Evolutionary conservation across 2,113 vertebrate genomes (phyloP).

Genomic region (Grantiella picta): DNA sequence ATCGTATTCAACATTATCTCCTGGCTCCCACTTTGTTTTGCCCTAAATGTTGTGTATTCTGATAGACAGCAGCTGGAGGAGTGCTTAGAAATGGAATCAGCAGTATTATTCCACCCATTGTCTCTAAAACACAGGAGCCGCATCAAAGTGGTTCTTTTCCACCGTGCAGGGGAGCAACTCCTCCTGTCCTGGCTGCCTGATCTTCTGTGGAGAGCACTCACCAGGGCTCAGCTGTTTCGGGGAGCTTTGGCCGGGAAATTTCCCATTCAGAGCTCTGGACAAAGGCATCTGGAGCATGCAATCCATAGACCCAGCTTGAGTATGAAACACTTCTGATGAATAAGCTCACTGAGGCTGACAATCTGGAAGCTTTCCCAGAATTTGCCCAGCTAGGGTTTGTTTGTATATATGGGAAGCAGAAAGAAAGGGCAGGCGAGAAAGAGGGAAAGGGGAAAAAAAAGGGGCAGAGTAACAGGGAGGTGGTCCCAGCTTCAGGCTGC

Average conservation of each 20-base stretch:
- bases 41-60: not conserved
- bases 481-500: not conserved
- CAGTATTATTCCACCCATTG: not conserved
- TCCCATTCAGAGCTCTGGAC: slow-evolving; percentile 26
- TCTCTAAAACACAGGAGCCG: not conserved
- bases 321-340: slow-evolving; percentile 45
- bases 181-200: not conserved
- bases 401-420: not conserved
- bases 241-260: slow-evolving; percentile 19
- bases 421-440: not conserved
- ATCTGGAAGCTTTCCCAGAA: slow-evolving; percentile 45
- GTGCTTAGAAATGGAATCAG: not conserved
- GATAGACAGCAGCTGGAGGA: not conserved
- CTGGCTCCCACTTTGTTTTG: slow-evolving; percentile 8
- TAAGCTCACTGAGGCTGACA: slow-evolving; percentile 50
- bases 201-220: not conserved
- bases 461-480: not conserved
- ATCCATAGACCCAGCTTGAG: slow-evolving; percentile 17
- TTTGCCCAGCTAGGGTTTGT: slow-evolving; percentile 32
- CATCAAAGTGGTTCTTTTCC: not conserved
- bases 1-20: not conserved
- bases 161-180: not conserved
- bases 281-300: slow-evolving; percentile 32
- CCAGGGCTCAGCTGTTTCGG: slow-evolving; percentile 24
- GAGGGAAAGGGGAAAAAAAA: not conserved